phyloP scores from a whole-genome alignment of 2,797 vertebrate species.

The Sebastes oblongus region DNA sequence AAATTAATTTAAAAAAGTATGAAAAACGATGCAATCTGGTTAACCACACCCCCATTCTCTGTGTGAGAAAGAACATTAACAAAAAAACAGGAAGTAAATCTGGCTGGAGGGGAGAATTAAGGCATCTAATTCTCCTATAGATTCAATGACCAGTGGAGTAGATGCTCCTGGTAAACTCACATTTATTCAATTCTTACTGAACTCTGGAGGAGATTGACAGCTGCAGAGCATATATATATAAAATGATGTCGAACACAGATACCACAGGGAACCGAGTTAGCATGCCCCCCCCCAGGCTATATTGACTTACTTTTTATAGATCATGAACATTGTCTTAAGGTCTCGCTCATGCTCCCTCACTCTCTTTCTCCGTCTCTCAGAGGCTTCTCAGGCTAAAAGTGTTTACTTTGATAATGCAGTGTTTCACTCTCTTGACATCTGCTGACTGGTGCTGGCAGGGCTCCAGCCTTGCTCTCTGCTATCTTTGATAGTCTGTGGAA shows the following conservation, averaged over 20 bases:
- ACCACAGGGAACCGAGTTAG: constrained; percentile 33
- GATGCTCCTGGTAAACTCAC: background rate
- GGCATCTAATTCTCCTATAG: background rate
- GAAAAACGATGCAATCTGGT: too few relatives aligned
- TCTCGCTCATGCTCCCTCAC: constrained; percentile 10
- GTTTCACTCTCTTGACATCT: constrained; percentile 40
- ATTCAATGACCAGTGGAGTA: constrained; percentile 4
- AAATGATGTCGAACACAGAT: constrained; percentile 44
- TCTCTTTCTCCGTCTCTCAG: background rate
- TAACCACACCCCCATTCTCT: too few relatives aligned
- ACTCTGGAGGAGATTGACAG: constrained; percentile 10
- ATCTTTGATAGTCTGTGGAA: constrained; percentile 29
- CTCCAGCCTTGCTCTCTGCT: constrained; percentile 14
- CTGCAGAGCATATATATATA: constrained; percentile 26
- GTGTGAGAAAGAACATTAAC: too few relatives aligned
- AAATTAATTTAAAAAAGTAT: too few relatives aligned
- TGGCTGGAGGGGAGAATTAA: background rate
- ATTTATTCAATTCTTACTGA: constrained; percentile 17
- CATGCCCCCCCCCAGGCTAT: constrained; percentile 21
- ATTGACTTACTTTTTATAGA: constrained; percentile 60
- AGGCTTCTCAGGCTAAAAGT: constrained; percentile 24
- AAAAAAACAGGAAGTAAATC: too few relatives aligned
- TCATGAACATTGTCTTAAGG: constrained; percentile 26
- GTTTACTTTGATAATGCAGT: constrained; percentile 50
- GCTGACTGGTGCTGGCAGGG: constrained; percentile 28